Base-by-base conservation (phyloP, 2,888 invertebrate genomes). In the Macrophya alboannulata region DNA sequence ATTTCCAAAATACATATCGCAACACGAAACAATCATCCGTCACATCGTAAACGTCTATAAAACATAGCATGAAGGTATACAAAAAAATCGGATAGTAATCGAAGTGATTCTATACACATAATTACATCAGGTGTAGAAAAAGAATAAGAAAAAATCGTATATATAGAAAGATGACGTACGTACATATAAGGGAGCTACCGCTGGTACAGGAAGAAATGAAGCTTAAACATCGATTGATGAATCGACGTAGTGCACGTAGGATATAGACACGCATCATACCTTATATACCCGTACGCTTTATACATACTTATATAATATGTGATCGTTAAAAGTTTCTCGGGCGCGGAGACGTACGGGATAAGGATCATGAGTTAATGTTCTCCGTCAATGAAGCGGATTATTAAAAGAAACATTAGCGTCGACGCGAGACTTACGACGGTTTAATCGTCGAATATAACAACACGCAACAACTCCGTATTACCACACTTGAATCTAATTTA, bases 401-500 rank as follows among this genome's bases (percentile, higher is more conserved):
- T 89, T 88, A 89, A 90, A 90, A 89, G 84, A 87, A 86, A 86
- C 86, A 88, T 90, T 90, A 89, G 87, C 87, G 84, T 84, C 84
- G 83, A 85, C 87, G 87, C 88, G 88, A 31, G 77, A 77, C 77
- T 31, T 1, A 55, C 88, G 88, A 88, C 86, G 88, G 86, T 89
- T 88, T 90, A 89, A 90, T 89, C 88, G 87, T 88, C 89, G 87
- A 89, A n/a, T n/a, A 89, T 37, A 68, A 68, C 68, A 89, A 88
- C 88, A 86, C 87, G 79, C 86, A 88, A 89, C 88, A 87, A 25
- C 48, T 15, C 31, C 37, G 17, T 8, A 17, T 55, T 15, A 51
- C 31, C 15, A 17, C 55, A 87, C 87, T 89, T 85, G 82, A 86
- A 72, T 87, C 86, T 86, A 88, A 89, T 89, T 88, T 88, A 77